These are phyloP conservation scores for Lasioglossum vierecki DNA, from an alignment of 2,888 invertebrate species.

Conservation along the genomic window DNA sequence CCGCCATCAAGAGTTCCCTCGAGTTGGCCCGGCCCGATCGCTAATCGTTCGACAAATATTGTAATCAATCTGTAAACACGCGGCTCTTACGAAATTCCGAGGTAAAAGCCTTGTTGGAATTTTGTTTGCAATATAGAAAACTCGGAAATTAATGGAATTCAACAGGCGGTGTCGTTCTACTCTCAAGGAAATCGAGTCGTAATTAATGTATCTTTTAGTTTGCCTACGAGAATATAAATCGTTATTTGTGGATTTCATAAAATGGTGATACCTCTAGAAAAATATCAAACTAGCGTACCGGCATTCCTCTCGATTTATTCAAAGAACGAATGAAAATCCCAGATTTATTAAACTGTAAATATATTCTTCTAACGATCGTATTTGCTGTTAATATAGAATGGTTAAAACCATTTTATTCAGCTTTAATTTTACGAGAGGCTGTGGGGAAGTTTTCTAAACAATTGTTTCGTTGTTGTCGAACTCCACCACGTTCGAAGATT, in stretches of 20 bases:
- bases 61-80: neutral
- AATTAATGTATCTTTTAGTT: neutral
- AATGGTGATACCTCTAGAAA: neutral
- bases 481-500: neutral
- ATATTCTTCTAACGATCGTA: too few species aligned
- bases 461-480: neutral
- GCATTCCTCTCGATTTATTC: neutral
- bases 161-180: neutral
- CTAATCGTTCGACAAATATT: constrained; percentile 1
- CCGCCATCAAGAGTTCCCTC: neutral
- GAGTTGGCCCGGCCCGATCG: neutral
- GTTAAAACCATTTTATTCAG: too few species aligned
- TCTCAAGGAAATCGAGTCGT: neutral
- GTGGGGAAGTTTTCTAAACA: neutral
- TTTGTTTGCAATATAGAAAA: neutral
- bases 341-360: neutral
- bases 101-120: neutral
- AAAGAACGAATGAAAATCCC: neutral
- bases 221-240: neutral
- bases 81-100: neutral
- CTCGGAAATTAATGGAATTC: neutral
- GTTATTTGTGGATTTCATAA: neutral
- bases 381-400: too few species aligned
- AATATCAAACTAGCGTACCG: neutral
- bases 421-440: neutral